A percentile compares a stretch with the other conserved stretches of the same genome.
Conservation (phyloP, 30 jellyfish, hydroid and myxozoan species). For the Aurelia coerulea region DNA sequence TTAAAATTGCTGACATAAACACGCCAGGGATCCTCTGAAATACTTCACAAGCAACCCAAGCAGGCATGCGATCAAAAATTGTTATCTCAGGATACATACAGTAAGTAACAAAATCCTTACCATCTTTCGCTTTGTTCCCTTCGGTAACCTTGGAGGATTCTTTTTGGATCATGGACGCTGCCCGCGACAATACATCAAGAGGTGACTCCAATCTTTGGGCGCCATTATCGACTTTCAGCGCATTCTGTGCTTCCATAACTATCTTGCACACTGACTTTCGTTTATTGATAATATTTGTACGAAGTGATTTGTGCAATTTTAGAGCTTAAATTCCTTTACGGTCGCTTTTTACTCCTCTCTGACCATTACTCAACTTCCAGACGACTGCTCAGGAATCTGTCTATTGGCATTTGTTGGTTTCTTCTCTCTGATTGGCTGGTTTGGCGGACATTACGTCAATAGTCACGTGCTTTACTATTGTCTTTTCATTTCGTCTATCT, state of each 20-base stretch:
- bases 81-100: neutral
- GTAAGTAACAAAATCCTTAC: slow-evolving; percentile 8
- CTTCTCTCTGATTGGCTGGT: slow-evolving; percentile 56
- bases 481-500: too few relatives aligned
- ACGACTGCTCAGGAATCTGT: slow-evolving; percentile 40
- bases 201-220: slow-evolving; percentile 85
- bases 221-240: slow-evolving; percentile 40
- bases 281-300: neutral
- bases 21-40: neutral
- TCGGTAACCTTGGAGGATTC: slow-evolving; percentile 49
- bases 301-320: neutral
- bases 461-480: too few relatives aligned
- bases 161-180: slow-evolving; percentile 93
- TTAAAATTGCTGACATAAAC: neutral
- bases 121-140: slow-evolving; percentile 38
- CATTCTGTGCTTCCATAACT: slow-evolving; percentile 42
- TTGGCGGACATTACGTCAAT: slow-evolving; percentile 58
- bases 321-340: neutral
- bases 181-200: slow-evolving; percentile 93
- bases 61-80: neutral
- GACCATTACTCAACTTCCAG: too few relatives aligned
- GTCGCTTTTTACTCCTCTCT: too few relatives aligned
- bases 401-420: slow-evolving; percentile 53
- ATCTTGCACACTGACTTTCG: too few relatives aligned
- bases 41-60: too few relatives aligned